These are phyloP conservation scores for Cephus rjabovi DNA, from an alignment of 2,888 invertebrate genomes.

Conservation along the genomic window DNA sequence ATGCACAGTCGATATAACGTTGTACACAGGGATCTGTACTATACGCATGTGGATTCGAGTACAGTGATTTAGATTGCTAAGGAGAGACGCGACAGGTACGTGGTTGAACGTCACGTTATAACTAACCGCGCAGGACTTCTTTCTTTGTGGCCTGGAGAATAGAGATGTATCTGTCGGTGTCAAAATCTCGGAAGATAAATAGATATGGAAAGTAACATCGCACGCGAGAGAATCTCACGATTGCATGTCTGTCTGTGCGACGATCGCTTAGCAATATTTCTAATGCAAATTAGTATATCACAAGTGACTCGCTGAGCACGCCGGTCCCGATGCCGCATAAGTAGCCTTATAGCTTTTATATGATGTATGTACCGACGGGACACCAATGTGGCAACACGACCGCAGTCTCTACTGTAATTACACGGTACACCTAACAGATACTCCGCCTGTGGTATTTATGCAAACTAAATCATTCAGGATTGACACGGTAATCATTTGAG, in stretches of 20 bases:
- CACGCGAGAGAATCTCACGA: not conserved
- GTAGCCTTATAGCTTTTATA: not conserved
- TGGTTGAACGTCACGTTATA: not conserved
- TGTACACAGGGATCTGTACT: not conserved
- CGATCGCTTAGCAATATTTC: not conserved
- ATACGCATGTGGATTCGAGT: not conserved
- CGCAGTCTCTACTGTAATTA: conserved; percentile 45
- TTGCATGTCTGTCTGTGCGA: not conserved
- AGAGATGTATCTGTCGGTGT: not conserved
- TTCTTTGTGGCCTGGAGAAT: not conserved
- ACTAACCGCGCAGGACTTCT: not conserved
- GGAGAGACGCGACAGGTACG: not conserved
- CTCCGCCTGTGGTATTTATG: conserved; percentile 47
- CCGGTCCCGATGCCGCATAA: not conserved
- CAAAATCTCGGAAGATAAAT: not conserved
- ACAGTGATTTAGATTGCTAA: not conserved
- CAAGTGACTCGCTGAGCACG: not conserved
- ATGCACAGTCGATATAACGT: not conserved
- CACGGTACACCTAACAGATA: conserved; percentile 40
- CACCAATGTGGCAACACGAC: conserved; percentile 39
- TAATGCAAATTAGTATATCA: not conserved
- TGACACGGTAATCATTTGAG: conserved; percentile 2
- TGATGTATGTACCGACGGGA: conserved; percentile 18
- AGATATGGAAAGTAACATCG: not conserved
- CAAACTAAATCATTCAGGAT: conserved; percentile 49